phyloP scores from a whole-genome alignment of 2,113 vertebrate species.

The Thryonomys swinderianus region DNA sequence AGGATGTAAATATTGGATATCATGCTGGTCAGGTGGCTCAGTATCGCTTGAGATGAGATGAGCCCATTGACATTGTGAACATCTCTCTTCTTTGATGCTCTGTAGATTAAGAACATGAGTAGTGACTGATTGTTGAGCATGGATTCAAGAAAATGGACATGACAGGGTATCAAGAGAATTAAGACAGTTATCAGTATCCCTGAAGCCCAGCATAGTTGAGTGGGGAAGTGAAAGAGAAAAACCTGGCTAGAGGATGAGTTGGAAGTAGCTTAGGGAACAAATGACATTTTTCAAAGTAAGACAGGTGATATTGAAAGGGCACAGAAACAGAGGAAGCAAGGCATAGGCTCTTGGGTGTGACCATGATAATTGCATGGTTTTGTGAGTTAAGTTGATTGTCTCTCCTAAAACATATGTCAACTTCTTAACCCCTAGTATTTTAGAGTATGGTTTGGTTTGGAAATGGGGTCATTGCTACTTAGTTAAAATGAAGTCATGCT shows the following conservation, averaged over 20 bases:
- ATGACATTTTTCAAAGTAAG: not conserved
- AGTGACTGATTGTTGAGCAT: not conserved
- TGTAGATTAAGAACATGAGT: not conserved
- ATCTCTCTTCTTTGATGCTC: not conserved
- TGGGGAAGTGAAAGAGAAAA: not conserved
- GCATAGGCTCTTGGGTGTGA: not conserved
- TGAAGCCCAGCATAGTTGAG: not conserved
- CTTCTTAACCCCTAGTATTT: not conserved
- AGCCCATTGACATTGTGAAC: not conserved
- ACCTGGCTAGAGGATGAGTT: not conserved
- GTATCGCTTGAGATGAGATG: not conserved
- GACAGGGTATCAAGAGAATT: not conserved
- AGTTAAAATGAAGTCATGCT: not conserved
- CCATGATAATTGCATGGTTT: not conserved
- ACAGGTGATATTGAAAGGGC: not conserved
- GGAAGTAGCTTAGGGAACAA: not conserved
- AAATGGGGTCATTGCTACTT: not conserved
- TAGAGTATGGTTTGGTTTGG: not conserved
- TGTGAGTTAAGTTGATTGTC: not conserved
- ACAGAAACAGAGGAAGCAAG: not conserved
- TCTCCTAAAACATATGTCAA: not conserved
- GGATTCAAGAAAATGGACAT: not conserved
- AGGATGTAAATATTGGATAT: not conserved
- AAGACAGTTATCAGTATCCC: not conserved
- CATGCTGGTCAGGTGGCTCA: not conserved